Conservation (phyloP, 2,888 invertebrate species). For the Ceratothoa steindachneri region DNA sequence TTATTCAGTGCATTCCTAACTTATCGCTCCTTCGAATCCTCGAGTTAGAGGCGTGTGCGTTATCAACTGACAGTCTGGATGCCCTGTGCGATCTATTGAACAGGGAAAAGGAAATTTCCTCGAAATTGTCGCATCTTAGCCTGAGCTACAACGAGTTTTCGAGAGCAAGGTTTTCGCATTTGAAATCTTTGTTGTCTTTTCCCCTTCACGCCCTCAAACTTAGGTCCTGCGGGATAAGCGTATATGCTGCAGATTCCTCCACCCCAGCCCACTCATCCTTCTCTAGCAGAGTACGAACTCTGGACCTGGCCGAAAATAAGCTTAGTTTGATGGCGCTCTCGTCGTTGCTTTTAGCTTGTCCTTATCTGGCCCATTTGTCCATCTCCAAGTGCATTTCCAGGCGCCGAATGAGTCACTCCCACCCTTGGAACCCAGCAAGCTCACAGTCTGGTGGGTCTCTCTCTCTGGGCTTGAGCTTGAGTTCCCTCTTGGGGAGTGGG, state of each 20-base stretch:
- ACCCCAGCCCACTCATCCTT: neutral
- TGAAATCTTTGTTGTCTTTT: slow-evolving; percentile 21
- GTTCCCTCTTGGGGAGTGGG: slow-evolving; percentile 26
- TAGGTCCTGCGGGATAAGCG: neutral
- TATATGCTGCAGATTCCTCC: neutral
- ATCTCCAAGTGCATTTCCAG: slow-evolving; percentile 16
- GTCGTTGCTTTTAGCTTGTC: slow-evolving; percentile 23
- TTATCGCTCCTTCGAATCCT: slow-evolving; percentile 25
- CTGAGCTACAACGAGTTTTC: slow-evolving; percentile 34
- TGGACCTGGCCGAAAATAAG: slow-evolving; percentile 16
- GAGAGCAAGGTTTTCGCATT: slow-evolving; percentile 21
- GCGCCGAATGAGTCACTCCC: neutral
- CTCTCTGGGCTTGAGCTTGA: slow-evolving; percentile 21
- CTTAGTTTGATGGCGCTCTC: slow-evolving; percentile 3
- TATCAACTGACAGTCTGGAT: slow-evolving; percentile 26
- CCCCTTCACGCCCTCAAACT: slow-evolving; percentile 10
- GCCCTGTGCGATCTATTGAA: slow-evolving; percentile 19
- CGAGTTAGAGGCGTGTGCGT: slow-evolving; percentile 17
- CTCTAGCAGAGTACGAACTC: neutral
- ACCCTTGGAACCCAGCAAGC: slow-evolving; percentile 1
- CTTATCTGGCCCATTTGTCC: slow-evolving; percentile 22
- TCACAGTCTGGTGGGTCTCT: neutral
- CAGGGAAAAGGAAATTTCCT: slow-evolving; percentile 6
- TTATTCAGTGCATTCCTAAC: slow-evolving; percentile 30
- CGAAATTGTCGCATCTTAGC: slow-evolving; percentile 18